A percentile compares a stretch with the other conserved stretches of the same genome.
Evolutionary conservation across 2,888 invertebrate genomes (phyloP).

Genomic region (Tiliacea aurago): DNA sequence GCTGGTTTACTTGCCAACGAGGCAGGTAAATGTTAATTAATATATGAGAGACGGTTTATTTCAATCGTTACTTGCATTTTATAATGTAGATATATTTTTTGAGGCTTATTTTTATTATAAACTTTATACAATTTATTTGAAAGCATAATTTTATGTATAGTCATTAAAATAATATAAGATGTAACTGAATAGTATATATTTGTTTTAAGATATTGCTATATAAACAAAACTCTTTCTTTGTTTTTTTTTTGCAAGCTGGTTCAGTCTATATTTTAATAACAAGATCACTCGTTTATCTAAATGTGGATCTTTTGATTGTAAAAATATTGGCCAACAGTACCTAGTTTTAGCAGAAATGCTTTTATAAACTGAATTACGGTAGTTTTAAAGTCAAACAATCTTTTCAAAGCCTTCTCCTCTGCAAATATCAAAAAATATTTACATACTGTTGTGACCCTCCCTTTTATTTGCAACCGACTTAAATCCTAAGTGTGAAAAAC

Average conservation of each 20-base stretch:
- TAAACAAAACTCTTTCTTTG: neutral
- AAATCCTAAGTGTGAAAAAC: conserved; percentile 13
- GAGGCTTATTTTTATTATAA: neutral
- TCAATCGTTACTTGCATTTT: conserved; percentile 20
- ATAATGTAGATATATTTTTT: conserved; percentile 7
- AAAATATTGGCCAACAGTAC: neutral
- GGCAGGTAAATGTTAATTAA: conserved; percentile 39
- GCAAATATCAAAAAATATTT: conserved; percentile 14
- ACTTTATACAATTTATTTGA: neutral
- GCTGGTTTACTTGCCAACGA: conserved; percentile 44
- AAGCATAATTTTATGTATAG: neutral
- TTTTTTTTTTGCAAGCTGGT: neutral
- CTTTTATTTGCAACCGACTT: conserved; percentile 12
- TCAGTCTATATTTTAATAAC: neutral
- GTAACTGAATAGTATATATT: neutral
- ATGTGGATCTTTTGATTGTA: neutral
- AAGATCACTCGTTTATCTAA: neutral
- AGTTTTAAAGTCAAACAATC: conserved; percentile 19
- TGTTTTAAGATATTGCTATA: neutral
- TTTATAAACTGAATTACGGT: conserved; percentile 33
- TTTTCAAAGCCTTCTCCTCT: neutral
- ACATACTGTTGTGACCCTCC: conserved; percentile 5
- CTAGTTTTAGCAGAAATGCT: neutral
- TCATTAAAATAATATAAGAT: neutral
- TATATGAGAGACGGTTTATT: conserved; percentile 24